Conservation (phyloP, 92 coral and sea anemone genomes). For the Palythoa heliodiscus region DNA sequence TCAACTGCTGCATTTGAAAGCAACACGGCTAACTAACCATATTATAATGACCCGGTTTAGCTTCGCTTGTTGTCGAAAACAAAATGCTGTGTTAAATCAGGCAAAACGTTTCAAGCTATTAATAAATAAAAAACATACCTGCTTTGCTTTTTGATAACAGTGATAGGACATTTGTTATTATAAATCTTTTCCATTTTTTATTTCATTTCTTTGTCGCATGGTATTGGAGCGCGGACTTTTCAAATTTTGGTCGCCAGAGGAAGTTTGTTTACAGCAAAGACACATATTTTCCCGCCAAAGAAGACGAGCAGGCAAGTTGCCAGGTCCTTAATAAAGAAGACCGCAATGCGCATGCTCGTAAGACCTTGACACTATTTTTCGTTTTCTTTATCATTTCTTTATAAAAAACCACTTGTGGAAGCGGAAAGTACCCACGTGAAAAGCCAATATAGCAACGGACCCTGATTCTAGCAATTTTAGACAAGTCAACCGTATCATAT, state of each 20-base stretch:
- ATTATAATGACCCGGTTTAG: not conserved
- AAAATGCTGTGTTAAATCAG: not conserved
- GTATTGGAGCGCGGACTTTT: too few relatives aligned
- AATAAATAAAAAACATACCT: not conserved
- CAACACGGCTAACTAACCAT: not conserved
- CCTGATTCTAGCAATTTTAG: not conserved
- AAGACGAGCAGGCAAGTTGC: not conserved
- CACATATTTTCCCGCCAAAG: constrained; percentile 1
- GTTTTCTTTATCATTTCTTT: not conserved
- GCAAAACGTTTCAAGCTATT: not conserved
- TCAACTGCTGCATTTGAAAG: not conserved
- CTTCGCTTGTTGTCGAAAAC: not conserved
- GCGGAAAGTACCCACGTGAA: not conserved
- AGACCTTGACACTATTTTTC: not conserved
- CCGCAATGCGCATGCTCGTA: not conserved
- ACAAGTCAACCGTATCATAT: not conserved
- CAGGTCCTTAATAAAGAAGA: not conserved
- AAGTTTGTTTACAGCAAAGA: not conserved
- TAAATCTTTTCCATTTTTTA: not conserved
- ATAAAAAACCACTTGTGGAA: not conserved
- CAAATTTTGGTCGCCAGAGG: not conserved
- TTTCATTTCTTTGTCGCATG: not conserved
- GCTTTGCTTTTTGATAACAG: not conserved
- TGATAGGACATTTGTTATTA: not conserved
- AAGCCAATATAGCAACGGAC: not conserved